Evolutionary conservation across 2,888 invertebrate genomes (phyloP), one percentile per base, ranked within the genome.

Genomic region (Hypsopygia costalis): DNA sequence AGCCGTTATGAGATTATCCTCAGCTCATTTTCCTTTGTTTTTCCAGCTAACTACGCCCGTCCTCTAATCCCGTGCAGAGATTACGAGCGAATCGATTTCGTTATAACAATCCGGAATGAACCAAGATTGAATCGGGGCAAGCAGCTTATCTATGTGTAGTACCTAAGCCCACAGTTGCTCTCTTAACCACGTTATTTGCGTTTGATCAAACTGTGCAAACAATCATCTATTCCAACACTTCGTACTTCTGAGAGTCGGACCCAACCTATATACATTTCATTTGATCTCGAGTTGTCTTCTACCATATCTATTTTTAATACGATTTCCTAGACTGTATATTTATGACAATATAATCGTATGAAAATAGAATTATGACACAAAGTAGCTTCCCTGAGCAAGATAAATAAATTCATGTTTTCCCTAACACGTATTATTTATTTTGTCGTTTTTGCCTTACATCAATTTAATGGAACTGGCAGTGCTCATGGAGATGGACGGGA

Each of bases 31-130:
- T 63, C 59, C 60, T 64, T 72, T 73, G 69, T 73, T 75, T 73
- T 69, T 69, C 57, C 54, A 62, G 59, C 60, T 62, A 70, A 64
- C 66, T 66, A 58, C 58, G 57, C 54, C 43, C 47, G 51, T 53
- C 50, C 51, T 58, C 64, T 67, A 72, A 74, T 70, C 68, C 61
- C 44, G 45, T 49, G 53, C 59, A 48, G 62, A 70, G 76, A 81
- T 78, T 75, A 79, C 66, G 62, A 63, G 62, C 55, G 52, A 76
- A 78, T 77, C 67, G 72, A 77, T 78, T 74, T 64, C 55, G 55
- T 65, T 67, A 62, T 65, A 61, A 62, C 52, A 55, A 70, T 67
- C 53, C 51, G 46, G 54, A 61, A 61, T 66, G 61, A 64, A 61
- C 61, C 49, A 58, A 64, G 61, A 73, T 69, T 73, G 60, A 64